Conservation (phyloP, 2,113 vertebrate species). For the Guaruba guarouba region DNA sequence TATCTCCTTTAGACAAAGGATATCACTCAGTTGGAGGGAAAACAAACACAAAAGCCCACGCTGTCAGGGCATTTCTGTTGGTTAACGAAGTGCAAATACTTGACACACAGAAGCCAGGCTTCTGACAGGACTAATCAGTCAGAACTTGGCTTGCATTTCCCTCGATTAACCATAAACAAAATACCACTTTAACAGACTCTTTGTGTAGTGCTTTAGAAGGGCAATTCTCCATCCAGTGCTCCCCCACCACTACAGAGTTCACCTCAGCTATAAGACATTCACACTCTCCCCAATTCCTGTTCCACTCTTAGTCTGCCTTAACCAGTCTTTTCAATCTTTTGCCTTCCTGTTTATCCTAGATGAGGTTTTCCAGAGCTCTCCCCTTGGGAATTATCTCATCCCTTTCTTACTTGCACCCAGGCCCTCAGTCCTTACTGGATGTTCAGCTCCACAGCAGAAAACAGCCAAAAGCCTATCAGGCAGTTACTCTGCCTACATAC, state of each 20-base stretch:
- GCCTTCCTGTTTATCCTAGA: not conserved
- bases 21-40: not conserved
- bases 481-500: not conserved
- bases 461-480: not conserved
- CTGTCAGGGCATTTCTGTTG: not conserved
- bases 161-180: not conserved
- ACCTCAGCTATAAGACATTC: not conserved
- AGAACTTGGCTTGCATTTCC: not conserved
- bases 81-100: not conserved
- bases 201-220: not conserved
- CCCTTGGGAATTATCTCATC: not conserved
- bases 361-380: not conserved
- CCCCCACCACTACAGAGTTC: not conserved
- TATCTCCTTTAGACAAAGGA: not conserved
- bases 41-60: not conserved
- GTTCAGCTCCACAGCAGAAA: not conserved
- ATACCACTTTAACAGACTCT: not conserved
- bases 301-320: not conserved
- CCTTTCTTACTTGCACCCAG: not conserved
- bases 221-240: not conserved
- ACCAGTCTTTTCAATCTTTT: not conserved
- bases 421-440: too few species aligned
- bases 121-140: not conserved
- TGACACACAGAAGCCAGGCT: not conserved
- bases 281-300: fast-evolving